Percentiles rank a stretch among this genome's conserved stretches.
These are phyloP conservation scores for Mantis religiosa DNA, from an alignment of 2,888 invertebrate genomes.

Conservation along the genomic window DNA sequence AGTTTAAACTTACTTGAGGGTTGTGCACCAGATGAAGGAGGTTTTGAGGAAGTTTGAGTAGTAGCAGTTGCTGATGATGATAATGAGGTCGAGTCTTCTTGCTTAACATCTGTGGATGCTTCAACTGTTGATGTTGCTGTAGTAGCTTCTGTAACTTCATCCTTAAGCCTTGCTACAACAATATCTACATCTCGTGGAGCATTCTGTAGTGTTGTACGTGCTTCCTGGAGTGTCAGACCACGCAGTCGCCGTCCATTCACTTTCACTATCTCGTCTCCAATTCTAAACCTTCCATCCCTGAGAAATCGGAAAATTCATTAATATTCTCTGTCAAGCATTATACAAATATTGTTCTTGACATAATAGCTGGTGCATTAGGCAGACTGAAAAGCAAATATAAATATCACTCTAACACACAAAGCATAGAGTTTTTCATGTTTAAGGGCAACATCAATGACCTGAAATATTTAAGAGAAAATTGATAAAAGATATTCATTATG, in stretches of 20 bases:
- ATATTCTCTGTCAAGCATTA: not conserved
- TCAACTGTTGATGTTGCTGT: not conserved
- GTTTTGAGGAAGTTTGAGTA: not conserved
- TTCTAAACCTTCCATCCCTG: slow-evolving; percentile 74
- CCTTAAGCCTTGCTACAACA: slow-evolving; percentile 38
- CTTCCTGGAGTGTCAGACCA: slow-evolving; percentile 64
- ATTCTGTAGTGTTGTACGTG: slow-evolving; percentile 44
- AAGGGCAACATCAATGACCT: no score
- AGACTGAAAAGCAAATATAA: no score
- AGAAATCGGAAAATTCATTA: not conserved
- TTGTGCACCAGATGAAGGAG: not conserved
- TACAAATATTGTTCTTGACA: not conserved
- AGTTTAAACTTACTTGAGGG: not conserved
- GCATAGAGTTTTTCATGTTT: no score
- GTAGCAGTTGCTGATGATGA: not conserved
- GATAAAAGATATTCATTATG: no score
- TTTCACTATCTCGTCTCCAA: slow-evolving; percentile 86
- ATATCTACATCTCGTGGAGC: slow-evolving; percentile 47
- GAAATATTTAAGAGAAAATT: no score
- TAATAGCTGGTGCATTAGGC: no score
- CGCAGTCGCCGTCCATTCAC: slow-evolving; percentile 79
- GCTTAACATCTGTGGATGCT: not conserved
- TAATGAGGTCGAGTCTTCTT: not conserved
- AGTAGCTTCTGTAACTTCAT: slow-evolving; percentile 5
- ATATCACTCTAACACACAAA: no score